Percentiles rank a stretch among this genome's conserved stretches.
Evolutionary conservation across 2,888 invertebrate species (phyloP).

Genomic region (Noctua janthe): DNA sequence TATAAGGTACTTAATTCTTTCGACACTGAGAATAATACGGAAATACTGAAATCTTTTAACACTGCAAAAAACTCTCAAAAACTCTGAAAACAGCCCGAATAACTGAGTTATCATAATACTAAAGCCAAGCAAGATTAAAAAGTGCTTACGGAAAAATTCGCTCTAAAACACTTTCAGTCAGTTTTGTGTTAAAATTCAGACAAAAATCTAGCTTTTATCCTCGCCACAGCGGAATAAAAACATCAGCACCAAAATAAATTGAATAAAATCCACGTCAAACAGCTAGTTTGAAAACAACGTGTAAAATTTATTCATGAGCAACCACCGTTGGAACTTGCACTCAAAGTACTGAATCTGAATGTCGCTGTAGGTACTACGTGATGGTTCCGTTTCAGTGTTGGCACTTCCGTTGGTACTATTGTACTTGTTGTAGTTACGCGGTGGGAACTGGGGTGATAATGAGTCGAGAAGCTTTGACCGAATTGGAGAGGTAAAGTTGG

Average conservation of each 20-base stretch:
- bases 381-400: conserved; percentile 70
- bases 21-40: too few relatives aligned
- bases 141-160: not conserved
- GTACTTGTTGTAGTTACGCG: not conserved
- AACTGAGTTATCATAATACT: not conserved
- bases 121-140: not conserved
- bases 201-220: conserved; percentile 12
- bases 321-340: conserved; percentile 68
- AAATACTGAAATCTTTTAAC: not conserved
- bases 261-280: conserved; percentile 59
- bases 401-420: conserved; percentile 59
- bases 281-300: conserved; percentile 70
- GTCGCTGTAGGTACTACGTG: conserved; percentile 73
- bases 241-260: conserved; percentile 49
- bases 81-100: not conserved
- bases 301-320: conserved; percentile 76
- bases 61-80: not conserved
- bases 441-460: conserved; percentile 44
- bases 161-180: not conserved
- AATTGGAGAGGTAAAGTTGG: not conserved
- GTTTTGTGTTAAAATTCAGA: conserved; percentile 2
- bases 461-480: not conserved
- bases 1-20: too few relatives aligned
- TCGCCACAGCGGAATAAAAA: conserved; percentile 35
- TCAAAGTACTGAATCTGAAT: conserved; percentile 76